These are phyloP conservation scores for Trachurus trachurus DNA, from an alignment of 2,797 vertebrate genomes.

Conservation along the genomic window DNA sequence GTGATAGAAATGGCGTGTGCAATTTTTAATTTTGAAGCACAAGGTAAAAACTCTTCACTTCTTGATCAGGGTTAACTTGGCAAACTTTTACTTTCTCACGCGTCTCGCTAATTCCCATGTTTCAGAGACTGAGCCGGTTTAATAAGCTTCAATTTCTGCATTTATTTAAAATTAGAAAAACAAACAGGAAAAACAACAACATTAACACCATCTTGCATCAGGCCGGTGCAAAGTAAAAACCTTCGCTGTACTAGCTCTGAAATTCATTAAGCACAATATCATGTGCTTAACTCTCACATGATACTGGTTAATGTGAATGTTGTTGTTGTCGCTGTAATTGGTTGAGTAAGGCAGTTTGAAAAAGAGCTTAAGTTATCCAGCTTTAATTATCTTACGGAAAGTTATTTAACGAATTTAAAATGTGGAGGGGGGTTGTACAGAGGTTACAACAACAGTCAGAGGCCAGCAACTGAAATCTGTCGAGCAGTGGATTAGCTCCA, in stretches of 20 bases:
- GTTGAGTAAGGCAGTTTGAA: background rate
- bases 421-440: background rate
- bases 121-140: background rate
- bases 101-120: background rate
- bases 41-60: too few relatives aligned
- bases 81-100: background rate
- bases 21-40: background rate
- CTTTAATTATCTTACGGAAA: conserved; percentile 2
- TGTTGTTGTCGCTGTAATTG: conserved; percentile 13
- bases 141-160: background rate
- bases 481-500: background rate
- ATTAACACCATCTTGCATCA: too few relatives aligned
- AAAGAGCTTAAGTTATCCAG: conserved; percentile 4
- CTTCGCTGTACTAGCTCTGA: conserved; percentile 1
- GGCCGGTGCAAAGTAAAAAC: too few relatives aligned
- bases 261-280: background rate
- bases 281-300: too few relatives aligned
- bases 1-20: background rate
- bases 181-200: too few relatives aligned
- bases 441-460: conserved; percentile 2
- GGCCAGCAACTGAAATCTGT: background rate
- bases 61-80: background rate
- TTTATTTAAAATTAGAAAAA: background rate
- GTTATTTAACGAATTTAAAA: conserved; percentile 2
- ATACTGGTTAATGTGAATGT: background rate